phyloP scores from a whole-genome alignment of 1,140 invertebrate species.

The Bombus superbus region DNA sequence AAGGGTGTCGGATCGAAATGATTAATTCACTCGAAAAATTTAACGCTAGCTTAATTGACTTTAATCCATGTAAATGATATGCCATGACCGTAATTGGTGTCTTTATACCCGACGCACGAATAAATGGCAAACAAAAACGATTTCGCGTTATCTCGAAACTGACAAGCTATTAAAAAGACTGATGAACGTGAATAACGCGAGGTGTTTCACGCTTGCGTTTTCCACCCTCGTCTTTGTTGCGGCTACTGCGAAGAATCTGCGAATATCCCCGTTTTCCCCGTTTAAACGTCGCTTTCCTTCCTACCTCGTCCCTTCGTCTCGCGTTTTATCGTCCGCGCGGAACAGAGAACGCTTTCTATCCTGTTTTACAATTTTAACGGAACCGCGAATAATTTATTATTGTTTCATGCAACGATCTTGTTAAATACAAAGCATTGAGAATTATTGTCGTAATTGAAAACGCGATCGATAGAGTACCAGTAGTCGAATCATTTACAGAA shows the following conservation, averaged over 20 bases:
- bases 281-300: neutral
- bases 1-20: neutral
- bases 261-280: neutral
- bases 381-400: neutral
- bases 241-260: neutral
- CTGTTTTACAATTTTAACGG: neutral
- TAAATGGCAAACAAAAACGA: conserved; percentile 25
- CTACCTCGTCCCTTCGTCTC: neutral
- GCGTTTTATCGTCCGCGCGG: neutral
- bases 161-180: conserved; percentile 46
- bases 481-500: too few species aligned
- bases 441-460: neutral
- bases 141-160: conserved; percentile 31
- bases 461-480: neutral
- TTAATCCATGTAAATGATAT: conserved; percentile 20
- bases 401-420: neutral
- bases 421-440: neutral
- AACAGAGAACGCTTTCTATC: neutral
- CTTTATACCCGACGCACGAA: neutral
- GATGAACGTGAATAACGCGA: conserved; percentile 35
- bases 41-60: conserved; percentile 10
- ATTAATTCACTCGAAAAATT: neutral
- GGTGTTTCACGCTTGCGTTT: conserved; percentile 20
- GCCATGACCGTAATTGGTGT: neutral
- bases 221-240: conserved; percentile 13